These are phyloP conservation scores for Ashinkailepas kermadecensis DNA, from an alignment of 2,888 invertebrate genomes.

Conservation along the genomic window DNA sequence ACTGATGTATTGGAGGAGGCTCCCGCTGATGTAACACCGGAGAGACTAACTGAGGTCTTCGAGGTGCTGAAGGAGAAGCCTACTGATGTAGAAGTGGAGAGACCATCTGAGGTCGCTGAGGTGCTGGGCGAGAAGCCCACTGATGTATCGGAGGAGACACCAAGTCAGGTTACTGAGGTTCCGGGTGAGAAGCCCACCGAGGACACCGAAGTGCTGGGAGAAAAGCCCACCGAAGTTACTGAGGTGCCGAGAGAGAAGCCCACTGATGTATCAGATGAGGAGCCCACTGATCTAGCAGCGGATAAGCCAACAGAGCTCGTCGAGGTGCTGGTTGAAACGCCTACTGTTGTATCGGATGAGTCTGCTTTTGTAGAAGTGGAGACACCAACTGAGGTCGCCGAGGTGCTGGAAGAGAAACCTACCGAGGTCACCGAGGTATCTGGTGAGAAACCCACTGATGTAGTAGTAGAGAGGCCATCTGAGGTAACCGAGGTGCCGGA, in stretches of 20 bases:
- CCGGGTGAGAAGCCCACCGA: too few species aligned
- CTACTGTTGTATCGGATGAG: neutral
- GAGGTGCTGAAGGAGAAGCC: neutral
- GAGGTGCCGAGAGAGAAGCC: too few species aligned
- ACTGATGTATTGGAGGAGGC: neutral
- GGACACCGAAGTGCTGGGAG: too few species aligned
- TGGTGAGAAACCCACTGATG: too few species aligned
- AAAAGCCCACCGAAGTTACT: too few species aligned
- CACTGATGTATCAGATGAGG: neutral
- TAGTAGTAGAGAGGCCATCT: too few species aligned
- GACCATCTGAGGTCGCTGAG: neutral
- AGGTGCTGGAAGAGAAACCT: slow-evolving; percentile 2
- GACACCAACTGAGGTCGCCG: neutral
- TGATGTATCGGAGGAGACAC: too few species aligned
- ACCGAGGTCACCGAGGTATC: neutral
- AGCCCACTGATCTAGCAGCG: too few species aligned
- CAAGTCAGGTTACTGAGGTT: too few species aligned
- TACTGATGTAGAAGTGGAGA: neutral
- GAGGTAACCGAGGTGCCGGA: neutral
- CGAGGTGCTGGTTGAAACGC: neutral
- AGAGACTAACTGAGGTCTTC: neutral
- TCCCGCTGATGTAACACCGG: neutral
- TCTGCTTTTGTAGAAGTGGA: neutral
- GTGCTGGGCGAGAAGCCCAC: neutral
- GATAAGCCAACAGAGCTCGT: neutral